Evolutionary conservation across 2,888 invertebrate genomes (phyloP).

Genomic region (Ceramica pisi): DNA sequence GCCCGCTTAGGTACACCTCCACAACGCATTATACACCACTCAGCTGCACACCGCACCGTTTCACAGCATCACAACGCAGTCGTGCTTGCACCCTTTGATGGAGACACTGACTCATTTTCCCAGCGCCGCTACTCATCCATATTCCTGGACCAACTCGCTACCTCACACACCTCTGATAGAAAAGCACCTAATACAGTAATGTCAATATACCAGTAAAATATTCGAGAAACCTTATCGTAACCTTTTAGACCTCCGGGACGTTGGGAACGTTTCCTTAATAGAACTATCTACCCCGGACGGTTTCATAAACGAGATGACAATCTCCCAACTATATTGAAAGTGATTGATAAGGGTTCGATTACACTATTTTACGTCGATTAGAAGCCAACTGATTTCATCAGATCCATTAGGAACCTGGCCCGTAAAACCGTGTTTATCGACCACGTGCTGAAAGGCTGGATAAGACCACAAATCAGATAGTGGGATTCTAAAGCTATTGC

Average conservation of each 20-base stretch:
- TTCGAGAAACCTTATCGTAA: neutral
- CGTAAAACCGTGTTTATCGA: constrained; percentile 29
- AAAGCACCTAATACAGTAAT: neutral
- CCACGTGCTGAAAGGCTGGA: constrained; percentile 31
- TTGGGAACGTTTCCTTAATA: neutral
- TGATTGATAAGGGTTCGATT: constrained; percentile 56
- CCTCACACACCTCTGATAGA: neutral
- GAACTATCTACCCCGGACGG: neutral
- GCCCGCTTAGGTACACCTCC: no score
- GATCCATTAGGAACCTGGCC: constrained; percentile 21
- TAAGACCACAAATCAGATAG: constrained; percentile 26
- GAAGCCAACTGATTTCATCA: constrained; percentile 46
- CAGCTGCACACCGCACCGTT: no score
- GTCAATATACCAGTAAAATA: neutral
- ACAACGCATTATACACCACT: no score
- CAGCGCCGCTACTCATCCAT: no score
- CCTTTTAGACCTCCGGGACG: neutral
- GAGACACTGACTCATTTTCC: no score
- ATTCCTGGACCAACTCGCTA: no score
- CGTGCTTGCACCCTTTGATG: no score
- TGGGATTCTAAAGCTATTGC: constrained; percentile 18
- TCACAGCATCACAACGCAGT: no score
- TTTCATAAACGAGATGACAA: constrained; percentile 20
- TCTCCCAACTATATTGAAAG: constrained; percentile 23
- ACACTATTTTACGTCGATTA: constrained; percentile 32